Percentiles rank a stretch among this genome's conserved stretches.
These are phyloP conservation scores for Pyrrhura leucotis DNA, from an alignment of 2,797 vertebrate species.

Conservation along the genomic window DNA sequence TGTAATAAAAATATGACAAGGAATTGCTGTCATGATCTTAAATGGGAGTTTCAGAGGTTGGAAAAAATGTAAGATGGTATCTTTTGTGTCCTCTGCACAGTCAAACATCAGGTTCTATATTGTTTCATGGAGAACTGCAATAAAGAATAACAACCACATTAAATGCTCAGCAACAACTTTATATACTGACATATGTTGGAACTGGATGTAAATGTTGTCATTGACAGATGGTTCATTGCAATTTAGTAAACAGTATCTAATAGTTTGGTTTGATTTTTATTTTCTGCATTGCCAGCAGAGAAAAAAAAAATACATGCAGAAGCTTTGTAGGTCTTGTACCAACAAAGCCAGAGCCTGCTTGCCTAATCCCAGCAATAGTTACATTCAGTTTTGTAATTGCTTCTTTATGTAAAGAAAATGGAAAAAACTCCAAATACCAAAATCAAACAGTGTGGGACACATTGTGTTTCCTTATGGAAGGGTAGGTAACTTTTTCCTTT, in stretches of 20 bases:
- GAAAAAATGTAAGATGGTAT: neutral
- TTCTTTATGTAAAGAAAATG: neutral
- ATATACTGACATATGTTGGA: constrained; percentile 19
- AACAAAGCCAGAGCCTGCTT: neutral
- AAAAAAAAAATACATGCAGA: neutral
- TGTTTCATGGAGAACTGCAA: neutral
- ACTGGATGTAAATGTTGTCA: neutral
- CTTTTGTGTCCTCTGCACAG: neutral
- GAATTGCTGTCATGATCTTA: constrained; percentile 18
- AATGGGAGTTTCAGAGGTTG: neutral
- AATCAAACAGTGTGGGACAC: neutral
- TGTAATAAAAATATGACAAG: constrained; percentile 60
- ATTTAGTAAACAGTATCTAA: neutral
- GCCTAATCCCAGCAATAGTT: neutral
- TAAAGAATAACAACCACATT: constrained; percentile 18
- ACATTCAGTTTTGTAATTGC: neutral
- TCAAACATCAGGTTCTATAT: constrained; percentile 18
- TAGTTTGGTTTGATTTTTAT: neutral
- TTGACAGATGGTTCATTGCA: neutral
- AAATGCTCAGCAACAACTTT: constrained; percentile 29
- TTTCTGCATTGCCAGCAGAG: neutral
- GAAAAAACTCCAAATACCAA: neutral
- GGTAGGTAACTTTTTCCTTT: neutral
- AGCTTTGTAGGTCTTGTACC: neutral
- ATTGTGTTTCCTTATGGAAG: neutral